Percentiles rank a stretch among this genome's conserved stretches.
These are phyloP conservation scores for Luperina nickerlii DNA, from an alignment of 2,888 invertebrate genomes.

Conservation along the genomic window DNA sequence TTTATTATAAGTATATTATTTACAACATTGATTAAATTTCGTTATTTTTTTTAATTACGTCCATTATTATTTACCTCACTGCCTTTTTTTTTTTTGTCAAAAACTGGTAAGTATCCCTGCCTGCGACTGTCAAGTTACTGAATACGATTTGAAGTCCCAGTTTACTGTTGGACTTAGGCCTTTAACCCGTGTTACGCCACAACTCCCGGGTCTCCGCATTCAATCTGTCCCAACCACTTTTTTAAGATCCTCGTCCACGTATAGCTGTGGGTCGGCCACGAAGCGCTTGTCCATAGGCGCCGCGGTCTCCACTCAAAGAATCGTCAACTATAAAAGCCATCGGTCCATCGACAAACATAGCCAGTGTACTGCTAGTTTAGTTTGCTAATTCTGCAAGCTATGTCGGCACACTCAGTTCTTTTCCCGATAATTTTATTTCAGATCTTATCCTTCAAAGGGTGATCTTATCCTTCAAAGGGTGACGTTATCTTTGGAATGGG, in stretches of 20 bases:
- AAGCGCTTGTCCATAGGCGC: not conserved
- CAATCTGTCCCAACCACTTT: not conserved
- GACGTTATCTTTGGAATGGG: no score
- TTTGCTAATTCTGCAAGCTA: not conserved
- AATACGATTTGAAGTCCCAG: not conserved
- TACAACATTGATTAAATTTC: not conserved
- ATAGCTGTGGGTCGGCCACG: not conserved
- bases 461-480: not conserved
- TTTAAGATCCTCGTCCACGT: no score
- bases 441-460: not conserved
- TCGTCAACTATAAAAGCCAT: not conserved
- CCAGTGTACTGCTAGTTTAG: not conserved
- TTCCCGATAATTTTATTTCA: not conserved
- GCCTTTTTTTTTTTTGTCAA: not conserved
- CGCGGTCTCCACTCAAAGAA: not conserved
- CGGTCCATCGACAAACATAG: not conserved
- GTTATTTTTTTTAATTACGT: no score
- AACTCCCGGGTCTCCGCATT: not conserved
- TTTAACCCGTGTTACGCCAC: no score
- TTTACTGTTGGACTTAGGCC: not conserved
- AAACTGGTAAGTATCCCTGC: not conserved
- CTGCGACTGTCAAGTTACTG: no score
- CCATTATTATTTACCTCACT: not conserved
- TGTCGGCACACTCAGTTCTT: not conserved
- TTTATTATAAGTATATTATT: no score